A percentile compares a stretch with the other conserved stretches of the same genome.
phyloP scores from a whole-genome alignment of 2,113 vertebrate species.

The Protomyctophum bolini region DNA sequence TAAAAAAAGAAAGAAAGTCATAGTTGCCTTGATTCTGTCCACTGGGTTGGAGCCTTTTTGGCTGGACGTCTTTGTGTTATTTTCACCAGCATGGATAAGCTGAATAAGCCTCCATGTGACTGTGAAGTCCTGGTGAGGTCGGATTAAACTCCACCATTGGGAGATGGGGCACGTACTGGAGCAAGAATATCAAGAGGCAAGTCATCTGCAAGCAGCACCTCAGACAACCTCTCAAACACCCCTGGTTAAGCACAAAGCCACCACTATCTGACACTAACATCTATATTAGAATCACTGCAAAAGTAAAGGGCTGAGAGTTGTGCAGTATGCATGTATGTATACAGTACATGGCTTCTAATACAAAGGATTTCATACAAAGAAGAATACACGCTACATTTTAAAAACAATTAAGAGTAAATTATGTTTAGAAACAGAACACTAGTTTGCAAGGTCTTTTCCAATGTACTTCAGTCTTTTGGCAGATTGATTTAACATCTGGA shows the following conservation, averaged over 20 bases:
- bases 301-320: not conserved
- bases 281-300: not conserved
- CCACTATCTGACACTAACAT: constrained; percentile 1
- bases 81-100: constrained; percentile 70
- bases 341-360: not conserved
- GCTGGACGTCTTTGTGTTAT: constrained; percentile 55
- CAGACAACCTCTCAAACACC: not conserved
- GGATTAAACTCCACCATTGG: constrained; percentile 60
- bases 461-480: not conserved
- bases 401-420: not conserved
- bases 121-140: constrained; percentile 49
- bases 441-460: not conserved
- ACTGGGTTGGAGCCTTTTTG: constrained; percentile 26
- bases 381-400: not conserved
- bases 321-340: not conserved
- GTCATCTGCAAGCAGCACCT: constrained; percentile 19
- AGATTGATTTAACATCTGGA: constrained; percentile 2
- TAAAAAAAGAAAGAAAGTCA: not conserved
- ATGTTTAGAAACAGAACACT: not conserved
- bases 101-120: constrained; percentile 77
- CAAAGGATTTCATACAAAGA: not conserved
- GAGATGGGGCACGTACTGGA: constrained; percentile 33
- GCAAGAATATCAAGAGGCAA: constrained; percentile 34
- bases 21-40: constrained; percentile 23
- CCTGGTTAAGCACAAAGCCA: not conserved